Evolutionary conservation across 2,888 invertebrate genomes (phyloP), one percentile per base, ranked within the genome.

Genomic region (Conops quadrifasciatus): DNA sequence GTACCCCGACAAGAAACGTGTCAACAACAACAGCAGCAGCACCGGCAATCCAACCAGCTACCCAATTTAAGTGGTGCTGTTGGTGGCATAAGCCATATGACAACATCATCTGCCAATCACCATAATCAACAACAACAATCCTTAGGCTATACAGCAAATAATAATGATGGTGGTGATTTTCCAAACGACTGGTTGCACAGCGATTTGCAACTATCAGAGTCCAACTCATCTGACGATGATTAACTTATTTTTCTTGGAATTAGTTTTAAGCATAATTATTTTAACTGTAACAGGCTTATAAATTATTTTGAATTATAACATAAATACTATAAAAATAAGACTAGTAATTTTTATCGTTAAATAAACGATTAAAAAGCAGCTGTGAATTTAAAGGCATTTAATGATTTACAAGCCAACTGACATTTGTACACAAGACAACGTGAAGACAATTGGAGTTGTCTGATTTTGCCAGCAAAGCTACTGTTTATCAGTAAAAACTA

Each of bases 181-280:
- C 77, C 81, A 74, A 82, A 79, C 77, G 82, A 81, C 76, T 91
- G 92, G 86, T 88, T 95, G 78, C 93, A 91, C 82, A 93, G 94
- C 82, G 95, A 95, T 87, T 89, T 95, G 80, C 93, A 94, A 88
- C 89, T 95, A 80, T 95, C 94, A 66, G 94, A 94, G 87, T 93
- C 94, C 51, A 94, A 93, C 82, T 93, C 93, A 81, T 93, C 93
- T 80, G 94, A 94, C 85, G 84, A 82, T 72, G 82, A 81, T 75
- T 80, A 81, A 9, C 5, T 36, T 4, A 36, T 7, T 36, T 7
- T 9, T 36, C 9, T 36, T 36, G 36, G 9, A 36, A 36, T 36
- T 36, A 36, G 36, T 36, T 36, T 75, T 80, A 81, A 56, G 36
- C n/a, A 21, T 43, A 62, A 62, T 21, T 65, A 51, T 47, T 45